Base-by-base conservation (phyloP, 2,888 invertebrate genomes). In the Pheosia gnoma region DNA sequence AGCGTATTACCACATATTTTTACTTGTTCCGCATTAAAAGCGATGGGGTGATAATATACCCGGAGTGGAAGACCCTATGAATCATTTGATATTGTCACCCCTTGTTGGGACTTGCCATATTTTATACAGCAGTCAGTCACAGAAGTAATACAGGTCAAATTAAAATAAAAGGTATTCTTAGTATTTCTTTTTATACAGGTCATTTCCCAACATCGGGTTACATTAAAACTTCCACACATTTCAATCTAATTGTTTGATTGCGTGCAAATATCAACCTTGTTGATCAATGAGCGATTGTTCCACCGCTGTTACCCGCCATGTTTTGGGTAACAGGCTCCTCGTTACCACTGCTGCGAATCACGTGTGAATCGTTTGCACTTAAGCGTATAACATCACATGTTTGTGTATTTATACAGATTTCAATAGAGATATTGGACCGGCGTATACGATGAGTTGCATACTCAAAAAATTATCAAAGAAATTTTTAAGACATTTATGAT, bases 281-380 rank as follows among this genome's bases (percentile, higher is more conserved):
- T 73, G 61, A 70, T 71, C 72, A 78, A 80, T 67, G 56, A 63
- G 45, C 72, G 67, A 78, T 83, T 82, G 82, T 82, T 75, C 70
- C 66, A 57, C 54, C 67, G 8, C 62, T 67, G 66, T 62, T 60
- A 59, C 59, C 57, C 58, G 58, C 45, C 52, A 59, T 75, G 75
- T 72, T 80, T 76, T 75, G 73, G 72, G 64, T 66, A 62, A 66
- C 51, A 53, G 58, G 68, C 54, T 25, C 36, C 36, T 51, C 4
- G 53, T 53, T 11, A 38, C 49, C n/a, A 54, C 53, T 11, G 53
- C 39, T 67, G 62, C 59, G 59, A 58, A 45, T 41, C 41, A 55
- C 66, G 62, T 68, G 68, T 61, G 75, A 71, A 71, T 49, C 51
- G 60, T 41, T 36, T 11, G 43, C 55, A 9, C 60, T 52, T 55